These are phyloP conservation scores for Dinothrombium tinctorium DNA, from an alignment of 1,140 invertebrate species.

Conservation along the genomic window DNA sequence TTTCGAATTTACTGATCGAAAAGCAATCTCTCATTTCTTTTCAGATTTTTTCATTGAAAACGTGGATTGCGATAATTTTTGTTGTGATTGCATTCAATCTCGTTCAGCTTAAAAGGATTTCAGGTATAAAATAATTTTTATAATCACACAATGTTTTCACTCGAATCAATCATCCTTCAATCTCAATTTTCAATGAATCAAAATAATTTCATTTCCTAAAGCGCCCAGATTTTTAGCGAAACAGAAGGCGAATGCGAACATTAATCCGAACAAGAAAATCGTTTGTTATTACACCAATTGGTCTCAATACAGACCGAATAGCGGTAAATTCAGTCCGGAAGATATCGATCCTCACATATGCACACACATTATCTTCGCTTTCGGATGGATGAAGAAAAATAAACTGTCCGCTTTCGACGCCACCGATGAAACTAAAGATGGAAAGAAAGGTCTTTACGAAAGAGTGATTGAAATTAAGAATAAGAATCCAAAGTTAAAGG, in stretches of 20 bases:
- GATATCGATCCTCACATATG: slow-evolving; percentile 84
- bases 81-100: too few relatives aligned
- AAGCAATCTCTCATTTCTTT: too few relatives aligned
- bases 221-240: too few relatives aligned
- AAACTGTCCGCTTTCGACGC: slow-evolving; percentile 70
- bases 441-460: slow-evolving; percentile 67
- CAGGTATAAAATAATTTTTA: too few relatives aligned
- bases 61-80: too few relatives aligned
- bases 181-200: too few relatives aligned
- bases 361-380: slow-evolving; percentile 85
- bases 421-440: slow-evolving; percentile 76
- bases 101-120: too few relatives aligned
- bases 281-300: slow-evolving; percentile 32
- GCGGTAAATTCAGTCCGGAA: slow-evolving; percentile 78
- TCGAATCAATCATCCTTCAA: too few relatives aligned
- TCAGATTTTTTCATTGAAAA: too few relatives aligned
- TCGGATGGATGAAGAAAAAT: slow-evolving; percentile 88
- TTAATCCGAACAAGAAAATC: slow-evolving; percentile 5
- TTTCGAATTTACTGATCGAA: too few relatives aligned
- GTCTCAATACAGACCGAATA: slow-evolving; percentile 79
- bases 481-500: slow-evolving; percentile 64
- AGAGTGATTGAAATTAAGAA: slow-evolving; percentile 57
- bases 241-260: neutral
- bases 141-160: too few relatives aligned
- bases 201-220: too few relatives aligned